Evolutionary conservation across 2,113 vertebrate species (phyloP).

Genomic region (Zosterops hypoxanthus): DNA sequence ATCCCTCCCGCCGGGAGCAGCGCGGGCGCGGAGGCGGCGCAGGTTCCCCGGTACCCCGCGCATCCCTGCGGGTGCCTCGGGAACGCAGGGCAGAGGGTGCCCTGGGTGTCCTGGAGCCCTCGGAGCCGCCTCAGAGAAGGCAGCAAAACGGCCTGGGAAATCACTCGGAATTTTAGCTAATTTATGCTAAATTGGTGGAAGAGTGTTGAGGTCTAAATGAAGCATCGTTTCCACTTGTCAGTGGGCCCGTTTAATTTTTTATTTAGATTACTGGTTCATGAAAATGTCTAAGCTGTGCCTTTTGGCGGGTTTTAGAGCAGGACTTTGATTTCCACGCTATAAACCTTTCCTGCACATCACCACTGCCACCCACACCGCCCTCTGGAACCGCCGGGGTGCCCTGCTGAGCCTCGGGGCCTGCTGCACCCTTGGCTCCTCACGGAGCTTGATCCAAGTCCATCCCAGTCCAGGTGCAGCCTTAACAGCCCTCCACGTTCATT

Average conservation of each 20-base stretch:
- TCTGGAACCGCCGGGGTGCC: neutral
- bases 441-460: accelerated
- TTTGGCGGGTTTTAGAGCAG: neutral
- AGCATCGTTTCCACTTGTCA: neutral
- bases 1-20: neutral
- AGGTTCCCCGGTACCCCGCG: neutral
- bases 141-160: neutral
- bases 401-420: accelerated
- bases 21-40: neutral
- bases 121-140: neutral
- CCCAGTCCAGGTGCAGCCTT: neutral
- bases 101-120: accelerated
- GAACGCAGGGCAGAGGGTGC: accelerated
- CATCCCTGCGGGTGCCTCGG: accelerated
- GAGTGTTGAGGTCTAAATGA: neutral
- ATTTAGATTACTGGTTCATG: accelerated
- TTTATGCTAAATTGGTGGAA: neutral
- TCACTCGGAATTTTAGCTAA: neutral
- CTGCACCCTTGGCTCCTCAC: accelerated
- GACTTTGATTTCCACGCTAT: neutral
- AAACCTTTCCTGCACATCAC: neutral
- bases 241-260: neutral
- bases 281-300: accelerated
- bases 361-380: accelerated
- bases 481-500: accelerated